phyloP scores from a whole-genome alignment of 1,140 invertebrate species.

The Pseudomyrmex cubaensis region DNA sequence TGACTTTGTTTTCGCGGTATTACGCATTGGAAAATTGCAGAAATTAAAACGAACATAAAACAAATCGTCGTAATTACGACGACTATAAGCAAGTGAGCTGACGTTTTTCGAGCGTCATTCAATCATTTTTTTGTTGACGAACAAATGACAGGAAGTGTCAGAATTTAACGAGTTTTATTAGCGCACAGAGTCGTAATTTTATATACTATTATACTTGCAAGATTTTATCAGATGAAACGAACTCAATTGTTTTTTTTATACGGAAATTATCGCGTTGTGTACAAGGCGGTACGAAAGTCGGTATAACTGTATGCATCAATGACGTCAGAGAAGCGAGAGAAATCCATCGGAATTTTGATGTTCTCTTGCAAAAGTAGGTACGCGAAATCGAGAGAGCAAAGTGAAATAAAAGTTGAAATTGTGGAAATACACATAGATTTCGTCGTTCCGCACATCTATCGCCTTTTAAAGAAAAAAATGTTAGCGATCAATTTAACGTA shows the following conservation, averaged over 20 bases:
- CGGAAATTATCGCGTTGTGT: conserved; percentile 6
- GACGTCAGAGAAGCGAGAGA: neutral
- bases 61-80: neutral
- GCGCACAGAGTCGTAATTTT: neutral
- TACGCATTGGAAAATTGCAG: neutral
- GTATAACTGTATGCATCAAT: neutral
- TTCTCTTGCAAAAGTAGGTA: neutral
- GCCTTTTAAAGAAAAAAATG: no score
- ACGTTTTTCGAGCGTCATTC: no score
- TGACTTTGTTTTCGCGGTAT: conserved; percentile 16
- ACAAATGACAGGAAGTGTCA: no score
- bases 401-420: neutral
- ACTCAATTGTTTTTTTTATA: neutral
- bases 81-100: no score
- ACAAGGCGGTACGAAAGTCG: neutral
- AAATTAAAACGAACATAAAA: neutral
- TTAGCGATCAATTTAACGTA: no score
- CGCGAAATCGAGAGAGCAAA: neutral
- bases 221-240: neutral
- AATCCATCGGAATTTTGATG: conserved; percentile 3
- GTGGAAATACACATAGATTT: neutral
- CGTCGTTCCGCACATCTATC: neutral
- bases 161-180: neutral
- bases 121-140: no score
- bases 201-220: neutral